Evolutionary conservation across 2,113 vertebrate genomes (phyloP).

Genomic region (Tragelaphus strepsiceros): DNA sequence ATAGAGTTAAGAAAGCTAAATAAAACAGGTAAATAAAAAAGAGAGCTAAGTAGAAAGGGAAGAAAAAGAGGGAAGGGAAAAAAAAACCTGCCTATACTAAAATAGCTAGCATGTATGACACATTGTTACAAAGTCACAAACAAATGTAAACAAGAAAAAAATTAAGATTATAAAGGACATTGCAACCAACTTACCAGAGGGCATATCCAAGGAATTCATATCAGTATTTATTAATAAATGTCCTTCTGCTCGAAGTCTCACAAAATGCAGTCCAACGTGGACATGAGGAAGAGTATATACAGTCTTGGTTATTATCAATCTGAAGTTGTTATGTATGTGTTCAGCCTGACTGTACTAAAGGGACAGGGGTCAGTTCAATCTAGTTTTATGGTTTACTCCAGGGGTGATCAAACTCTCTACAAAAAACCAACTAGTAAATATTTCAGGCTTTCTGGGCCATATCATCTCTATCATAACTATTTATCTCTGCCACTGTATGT

Average conservation of each 20-base stretch:
- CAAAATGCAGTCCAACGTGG: not conserved
- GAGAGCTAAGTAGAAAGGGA: not conserved
- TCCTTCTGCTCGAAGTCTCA: not conserved
- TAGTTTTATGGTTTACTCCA: conserved; percentile 1
- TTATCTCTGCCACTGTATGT: not conserved
- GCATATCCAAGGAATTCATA: not conserved
- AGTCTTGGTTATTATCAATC: not conserved
- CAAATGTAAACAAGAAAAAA: not conserved
- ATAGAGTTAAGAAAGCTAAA: not conserved
- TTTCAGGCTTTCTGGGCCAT: not conserved
- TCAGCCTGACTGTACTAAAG: not conserved
- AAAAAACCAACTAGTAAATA: not conserved
- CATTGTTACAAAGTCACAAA: not conserved
- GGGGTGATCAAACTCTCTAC: not conserved
- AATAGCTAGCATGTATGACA: not conserved
- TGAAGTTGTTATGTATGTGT: not conserved
- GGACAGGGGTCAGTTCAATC: not conserved
- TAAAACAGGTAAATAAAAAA: not conserved
- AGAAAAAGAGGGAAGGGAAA: not conserved
- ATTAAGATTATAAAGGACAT: not conserved
- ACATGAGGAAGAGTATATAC: not conserved
- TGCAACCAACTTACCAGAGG: not conserved
- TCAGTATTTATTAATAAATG: not conserved
- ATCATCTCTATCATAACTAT: not conserved
- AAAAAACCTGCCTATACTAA: not conserved